Evolutionary conservation across 2,888 invertebrate genomes (phyloP).

Genomic region (Apoda limacodes): DNA sequence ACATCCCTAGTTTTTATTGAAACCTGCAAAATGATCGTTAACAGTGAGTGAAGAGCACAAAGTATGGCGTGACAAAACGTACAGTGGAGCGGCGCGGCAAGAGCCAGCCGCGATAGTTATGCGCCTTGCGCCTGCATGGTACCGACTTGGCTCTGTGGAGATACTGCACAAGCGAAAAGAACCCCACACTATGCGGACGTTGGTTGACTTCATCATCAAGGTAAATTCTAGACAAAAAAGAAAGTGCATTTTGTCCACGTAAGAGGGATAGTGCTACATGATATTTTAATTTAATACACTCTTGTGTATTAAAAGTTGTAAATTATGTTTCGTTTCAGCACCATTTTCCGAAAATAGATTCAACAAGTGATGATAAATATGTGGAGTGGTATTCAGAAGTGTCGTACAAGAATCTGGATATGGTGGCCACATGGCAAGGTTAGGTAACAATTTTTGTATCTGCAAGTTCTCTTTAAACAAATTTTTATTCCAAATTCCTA

Average conservation of each 20-base stretch:
- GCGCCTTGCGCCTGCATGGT: constrained; percentile 69
- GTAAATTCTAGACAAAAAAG: too few relatives aligned
- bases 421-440: constrained; percentile 74
- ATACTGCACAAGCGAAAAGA: constrained; percentile 64
- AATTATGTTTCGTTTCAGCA: constrained; percentile 32
- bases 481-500: too few relatives aligned
- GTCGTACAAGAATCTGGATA: constrained; percentile 64
- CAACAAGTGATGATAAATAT: constrained; percentile 37
- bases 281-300: too few relatives aligned
- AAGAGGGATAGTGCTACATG: too few relatives aligned
- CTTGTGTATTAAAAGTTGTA: too few relatives aligned
- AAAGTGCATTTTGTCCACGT: too few relatives aligned
- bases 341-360: constrained; percentile 42
- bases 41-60: constrained; percentile 66
- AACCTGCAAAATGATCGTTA: too few relatives aligned
- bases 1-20: too few relatives aligned
- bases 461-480: too few relatives aligned
- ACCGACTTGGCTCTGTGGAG: constrained; percentile 74
- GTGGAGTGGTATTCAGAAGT: constrained; percentile 65
- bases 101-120: constrained; percentile 70
- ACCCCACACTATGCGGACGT: constrained; percentile 46
- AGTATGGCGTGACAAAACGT: constrained; percentile 72
- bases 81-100: constrained; percentile 62
- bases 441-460: constrained; percentile 22
- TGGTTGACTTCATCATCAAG: constrained; percentile 64